phyloP scores from a whole-genome alignment of 2,888 invertebrate species.

The Ochropacha duplaris region DNA sequence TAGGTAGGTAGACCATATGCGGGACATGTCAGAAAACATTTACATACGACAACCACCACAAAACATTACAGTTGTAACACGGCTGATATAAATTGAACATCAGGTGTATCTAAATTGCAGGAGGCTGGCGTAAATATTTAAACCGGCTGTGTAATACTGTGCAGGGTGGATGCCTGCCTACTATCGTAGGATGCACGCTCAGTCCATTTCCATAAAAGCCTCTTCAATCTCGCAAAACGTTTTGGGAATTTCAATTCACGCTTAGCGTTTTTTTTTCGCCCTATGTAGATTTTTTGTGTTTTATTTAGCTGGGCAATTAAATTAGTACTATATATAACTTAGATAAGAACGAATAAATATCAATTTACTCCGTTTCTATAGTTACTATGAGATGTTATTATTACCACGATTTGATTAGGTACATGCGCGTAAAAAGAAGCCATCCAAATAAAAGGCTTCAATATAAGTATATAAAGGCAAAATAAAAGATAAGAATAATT shows the following conservation, averaged over 20 bases:
- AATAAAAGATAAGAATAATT: too few relatives aligned
- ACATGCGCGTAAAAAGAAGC: background rate
- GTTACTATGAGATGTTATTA: background rate
- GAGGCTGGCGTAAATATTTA: slow-evolving; percentile 71
- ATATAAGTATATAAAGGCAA: too few relatives aligned
- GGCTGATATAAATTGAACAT: slow-evolving; percentile 55
- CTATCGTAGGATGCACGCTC: slow-evolving; percentile 73
- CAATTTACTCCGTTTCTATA: slow-evolving; percentile 19
- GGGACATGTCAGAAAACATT: background rate
- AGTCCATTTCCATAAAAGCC: slow-evolving; percentile 82
- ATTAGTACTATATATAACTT: slow-evolving; percentile 32
- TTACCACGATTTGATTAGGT: background rate
- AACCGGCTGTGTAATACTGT: slow-evolving; percentile 60
- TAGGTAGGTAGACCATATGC: background rate
- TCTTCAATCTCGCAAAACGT: slow-evolving; percentile 81
- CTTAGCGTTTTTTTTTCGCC: slow-evolving; percentile 65
- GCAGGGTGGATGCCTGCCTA: slow-evolving; percentile 42
- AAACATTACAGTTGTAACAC: slow-evolving; percentile 31
- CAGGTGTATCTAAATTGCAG: slow-evolving; percentile 72
- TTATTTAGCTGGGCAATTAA: slow-evolving; percentile 16
- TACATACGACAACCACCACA: slow-evolving; percentile 25
- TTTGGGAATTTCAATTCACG: slow-evolving; percentile 80
- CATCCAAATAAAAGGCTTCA: too few relatives aligned
- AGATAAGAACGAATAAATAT: slow-evolving; percentile 31
- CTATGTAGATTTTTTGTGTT: slow-evolving; percentile 16